Conservation (phyloP, 2,888 invertebrate species). For the Eumerus sabulonum region DNA sequence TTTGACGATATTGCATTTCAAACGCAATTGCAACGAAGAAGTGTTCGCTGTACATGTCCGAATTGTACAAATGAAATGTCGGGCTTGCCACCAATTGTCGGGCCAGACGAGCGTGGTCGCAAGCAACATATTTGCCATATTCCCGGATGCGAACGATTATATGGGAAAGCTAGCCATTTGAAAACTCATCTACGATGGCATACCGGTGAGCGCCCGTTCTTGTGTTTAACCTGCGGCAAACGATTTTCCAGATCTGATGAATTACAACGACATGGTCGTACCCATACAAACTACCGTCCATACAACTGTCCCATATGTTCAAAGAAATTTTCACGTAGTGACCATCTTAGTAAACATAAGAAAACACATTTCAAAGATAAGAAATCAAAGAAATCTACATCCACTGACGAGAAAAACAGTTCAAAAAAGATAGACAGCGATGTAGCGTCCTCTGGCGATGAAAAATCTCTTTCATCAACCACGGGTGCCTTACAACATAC, state of each 20-base stretch:
- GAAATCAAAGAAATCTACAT: slow-evolving; percentile 75
- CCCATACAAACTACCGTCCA: slow-evolving; percentile 93
- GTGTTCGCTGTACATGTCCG: slow-evolving; percentile 89
- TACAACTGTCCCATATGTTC: slow-evolving; percentile 92
- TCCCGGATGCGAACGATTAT: slow-evolving; percentile 91
- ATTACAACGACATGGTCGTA: slow-evolving; percentile 91
- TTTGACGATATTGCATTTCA: slow-evolving; percentile 78
- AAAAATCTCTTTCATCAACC: slow-evolving; percentile 36
- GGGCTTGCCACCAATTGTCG: slow-evolving; percentile 86
- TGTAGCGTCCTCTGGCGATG: slow-evolving; percentile 30
- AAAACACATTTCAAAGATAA: slow-evolving; percentile 86
- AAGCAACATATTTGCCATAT: slow-evolving; percentile 92
- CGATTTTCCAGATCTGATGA: slow-evolving; percentile 95
- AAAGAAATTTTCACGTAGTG: slow-evolving; percentile 95
- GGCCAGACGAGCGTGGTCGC: slow-evolving; percentile 86
- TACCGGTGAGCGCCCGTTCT: slow-evolving; percentile 94
- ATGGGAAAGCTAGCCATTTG: slow-evolving; percentile 95
- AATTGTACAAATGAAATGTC: slow-evolving; percentile 90
- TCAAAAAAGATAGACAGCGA: slow-evolving; percentile 58
- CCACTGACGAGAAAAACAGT: slow-evolving; percentile 73
- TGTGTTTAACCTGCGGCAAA: slow-evolving; percentile 93
- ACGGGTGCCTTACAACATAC: slow-evolving; percentile 23
- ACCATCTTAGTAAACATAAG: slow-evolving; percentile 95
- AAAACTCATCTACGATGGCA: slow-evolving; percentile 97
- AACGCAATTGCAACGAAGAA: slow-evolving; percentile 83